These are phyloP conservation scores for Leucophenga montana DNA, from an alignment of 2,888 invertebrate genomes.

Conservation along the genomic window DNA sequence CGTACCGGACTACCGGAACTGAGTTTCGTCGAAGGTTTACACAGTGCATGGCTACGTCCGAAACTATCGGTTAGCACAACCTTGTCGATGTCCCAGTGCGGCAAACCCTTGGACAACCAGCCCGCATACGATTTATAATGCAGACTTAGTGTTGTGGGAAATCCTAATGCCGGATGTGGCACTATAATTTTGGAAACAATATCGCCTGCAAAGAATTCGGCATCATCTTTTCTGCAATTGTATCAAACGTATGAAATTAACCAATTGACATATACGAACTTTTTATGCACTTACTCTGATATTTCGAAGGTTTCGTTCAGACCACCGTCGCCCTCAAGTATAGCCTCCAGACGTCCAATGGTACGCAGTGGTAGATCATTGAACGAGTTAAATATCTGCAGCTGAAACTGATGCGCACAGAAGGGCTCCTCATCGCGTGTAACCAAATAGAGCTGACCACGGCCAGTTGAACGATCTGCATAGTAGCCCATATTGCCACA, in stretches of 20 bases:
- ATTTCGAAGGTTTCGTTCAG: constrained; percentile 92
- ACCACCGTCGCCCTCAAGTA: constrained; percentile 85
- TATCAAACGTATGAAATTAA: background rate
- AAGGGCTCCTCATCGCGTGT: constrained; percentile 94
- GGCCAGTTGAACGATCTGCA: constrained; percentile 86
- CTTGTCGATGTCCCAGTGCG: constrained; percentile 86
- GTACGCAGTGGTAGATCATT: constrained; percentile 77
- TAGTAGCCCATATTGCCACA: constrained; percentile 97
- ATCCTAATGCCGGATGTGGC: constrained; percentile 88
- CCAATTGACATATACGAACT: background rate
- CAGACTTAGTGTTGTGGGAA: constrained; percentile 82
- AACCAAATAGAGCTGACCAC: constrained; percentile 90
- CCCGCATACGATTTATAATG: constrained; percentile 92
- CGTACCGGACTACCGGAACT: constrained; percentile 83
- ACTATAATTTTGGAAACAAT: constrained; percentile 87
- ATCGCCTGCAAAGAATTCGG: constrained; percentile 81
- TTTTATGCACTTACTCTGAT: constrained; percentile 80
- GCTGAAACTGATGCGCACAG: constrained; percentile 92
- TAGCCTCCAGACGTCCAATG: constrained; percentile 84
- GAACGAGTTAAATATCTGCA: constrained; percentile 85
- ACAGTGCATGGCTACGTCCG: constrained; percentile 87
- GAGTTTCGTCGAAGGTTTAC: constrained; percentile 82
- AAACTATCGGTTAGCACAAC: constrained; percentile 88
- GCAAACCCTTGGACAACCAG: constrained; percentile 89
- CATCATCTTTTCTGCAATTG: constrained; percentile 84